A percentile compares a stretch with the other conserved stretches of the same genome.
phyloP scores from a whole-genome alignment of 92 coral and sea anemone species.

The Pocillopora meandrina region DNA sequence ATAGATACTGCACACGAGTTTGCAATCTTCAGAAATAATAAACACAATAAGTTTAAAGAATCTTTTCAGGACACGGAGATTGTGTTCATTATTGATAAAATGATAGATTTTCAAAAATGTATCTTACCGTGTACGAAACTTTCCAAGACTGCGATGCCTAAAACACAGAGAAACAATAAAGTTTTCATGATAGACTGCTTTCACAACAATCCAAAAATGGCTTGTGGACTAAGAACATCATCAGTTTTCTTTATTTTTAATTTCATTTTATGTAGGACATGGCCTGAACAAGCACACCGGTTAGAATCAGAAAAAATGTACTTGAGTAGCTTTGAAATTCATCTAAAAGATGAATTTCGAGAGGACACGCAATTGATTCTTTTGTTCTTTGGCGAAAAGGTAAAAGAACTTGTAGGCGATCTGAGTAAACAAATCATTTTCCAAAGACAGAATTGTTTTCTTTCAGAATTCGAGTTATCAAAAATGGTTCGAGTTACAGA shows the following conservation, averaged over 20 bases:
- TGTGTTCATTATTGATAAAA: too few relatives aligned
- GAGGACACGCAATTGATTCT: not conserved
- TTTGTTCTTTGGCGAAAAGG: too few relatives aligned
- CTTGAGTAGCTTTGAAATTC: not conserved
- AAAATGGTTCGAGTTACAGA: too few relatives aligned
- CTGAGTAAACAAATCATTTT: too few relatives aligned
- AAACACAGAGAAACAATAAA: not conserved
- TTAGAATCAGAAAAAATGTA: not conserved
- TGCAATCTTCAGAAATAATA: too few relatives aligned
- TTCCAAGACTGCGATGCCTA: constrained; percentile 11
- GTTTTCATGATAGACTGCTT: constrained; percentile 4
- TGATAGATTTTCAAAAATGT: not conserved
- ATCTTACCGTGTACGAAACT: constrained; percentile 9
- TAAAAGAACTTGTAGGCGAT: too few relatives aligned
- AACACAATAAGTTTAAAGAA: too few relatives aligned
- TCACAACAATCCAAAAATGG: not conserved
- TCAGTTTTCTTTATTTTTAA: not conserved
- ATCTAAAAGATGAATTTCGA: not conserved
- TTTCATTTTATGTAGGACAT: not conserved
- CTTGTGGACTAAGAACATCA: not conserved
- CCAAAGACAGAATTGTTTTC: too few relatives aligned
- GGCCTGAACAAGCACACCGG: constrained; percentile 3
- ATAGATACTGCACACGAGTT: too few relatives aligned
- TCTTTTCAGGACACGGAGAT: too few relatives aligned
- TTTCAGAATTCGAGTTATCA: too few relatives aligned